These are phyloP conservation scores for Pseudomyrmex dendroicus DNA, from an alignment of 1,140 invertebrate genomes.

Conservation along the genomic window DNA sequence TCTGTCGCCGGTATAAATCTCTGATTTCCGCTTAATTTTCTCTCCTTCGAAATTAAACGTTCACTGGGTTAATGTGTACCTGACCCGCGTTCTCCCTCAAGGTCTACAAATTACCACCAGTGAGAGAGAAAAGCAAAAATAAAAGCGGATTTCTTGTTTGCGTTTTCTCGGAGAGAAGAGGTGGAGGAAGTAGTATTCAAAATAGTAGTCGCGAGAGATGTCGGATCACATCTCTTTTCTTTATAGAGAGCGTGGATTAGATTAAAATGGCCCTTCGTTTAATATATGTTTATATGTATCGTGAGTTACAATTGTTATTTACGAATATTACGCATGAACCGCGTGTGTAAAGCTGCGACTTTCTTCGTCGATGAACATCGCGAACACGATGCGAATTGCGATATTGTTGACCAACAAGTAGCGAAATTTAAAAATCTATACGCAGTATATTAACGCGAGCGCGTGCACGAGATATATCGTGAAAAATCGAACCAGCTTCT, in stretches of 20 bases:
- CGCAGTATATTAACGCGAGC: no score
- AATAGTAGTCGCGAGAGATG: slow-evolving; percentile 12
- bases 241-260: slow-evolving; percentile 19
- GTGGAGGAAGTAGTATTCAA: slow-evolving; percentile 23
- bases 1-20: slow-evolving; percentile 18
- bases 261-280: slow-evolving; percentile 4
- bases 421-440: no score
- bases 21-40: not conserved
- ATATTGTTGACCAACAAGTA: no score
- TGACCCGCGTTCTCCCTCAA: slow-evolving; percentile 16
- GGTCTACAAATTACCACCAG: slow-evolving; percentile 13
- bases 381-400: no score
- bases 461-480: no score
- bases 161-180: not conserved
- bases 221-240: not conserved
- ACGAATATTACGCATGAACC: no score
- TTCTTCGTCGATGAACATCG: no score
- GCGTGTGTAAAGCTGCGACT: no score
- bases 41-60: slow-evolving; percentile 11
- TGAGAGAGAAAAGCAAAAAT: slow-evolving; percentile 17
- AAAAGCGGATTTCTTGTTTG: slow-evolving; percentile 21
- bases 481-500: no score
- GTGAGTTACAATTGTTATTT: no score
- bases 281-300: not conserved
- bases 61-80: slow-evolving; percentile 26